phyloP scores from a whole-genome alignment of 2,797 vertebrate genomes.

The Anguilla marmorata region DNA sequence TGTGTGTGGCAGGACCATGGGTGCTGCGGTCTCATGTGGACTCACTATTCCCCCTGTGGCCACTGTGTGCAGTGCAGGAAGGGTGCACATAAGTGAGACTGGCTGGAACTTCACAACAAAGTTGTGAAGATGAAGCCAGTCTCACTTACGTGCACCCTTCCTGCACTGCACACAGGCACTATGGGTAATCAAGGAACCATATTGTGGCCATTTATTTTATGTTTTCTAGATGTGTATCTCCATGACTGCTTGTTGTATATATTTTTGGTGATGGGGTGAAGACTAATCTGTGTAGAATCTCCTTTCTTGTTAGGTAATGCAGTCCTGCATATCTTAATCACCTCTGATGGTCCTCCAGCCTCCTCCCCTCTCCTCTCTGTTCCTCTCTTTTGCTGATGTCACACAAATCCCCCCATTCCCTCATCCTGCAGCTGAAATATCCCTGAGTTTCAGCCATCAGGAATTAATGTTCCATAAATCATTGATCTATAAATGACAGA shows the following conservation, averaged over 20 bases:
- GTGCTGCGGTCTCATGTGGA: background rate
- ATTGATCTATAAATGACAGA: conserved; percentile 33
- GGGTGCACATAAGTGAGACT: background rate
- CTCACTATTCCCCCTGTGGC: conserved; percentile 13
- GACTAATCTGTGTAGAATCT: background rate
- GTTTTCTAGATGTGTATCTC: background rate
- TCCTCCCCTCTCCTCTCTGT: conserved; percentile 6
- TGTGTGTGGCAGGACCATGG: background rate
- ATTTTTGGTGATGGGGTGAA: background rate
- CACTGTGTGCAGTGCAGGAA: background rate
- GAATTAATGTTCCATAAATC: conserved; percentile 47
- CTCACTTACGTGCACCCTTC: background rate
- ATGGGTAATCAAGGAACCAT: background rate
- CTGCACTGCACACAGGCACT: background rate
- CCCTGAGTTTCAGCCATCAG: conserved; percentile 34
- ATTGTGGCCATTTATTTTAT: background rate
- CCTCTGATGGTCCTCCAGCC: background rate
- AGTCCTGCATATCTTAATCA: background rate
- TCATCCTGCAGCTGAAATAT: conserved; percentile 39
- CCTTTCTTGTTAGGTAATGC: background rate
- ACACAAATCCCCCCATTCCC: conserved; percentile 39
- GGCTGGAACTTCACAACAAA: background rate
- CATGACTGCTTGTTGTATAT: background rate
- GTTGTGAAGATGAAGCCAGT: background rate
- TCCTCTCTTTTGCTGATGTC: conserved; percentile 36